Conservation (phyloP, 2,113 vertebrate genomes). For the Notothenia coriiceps region DNA sequence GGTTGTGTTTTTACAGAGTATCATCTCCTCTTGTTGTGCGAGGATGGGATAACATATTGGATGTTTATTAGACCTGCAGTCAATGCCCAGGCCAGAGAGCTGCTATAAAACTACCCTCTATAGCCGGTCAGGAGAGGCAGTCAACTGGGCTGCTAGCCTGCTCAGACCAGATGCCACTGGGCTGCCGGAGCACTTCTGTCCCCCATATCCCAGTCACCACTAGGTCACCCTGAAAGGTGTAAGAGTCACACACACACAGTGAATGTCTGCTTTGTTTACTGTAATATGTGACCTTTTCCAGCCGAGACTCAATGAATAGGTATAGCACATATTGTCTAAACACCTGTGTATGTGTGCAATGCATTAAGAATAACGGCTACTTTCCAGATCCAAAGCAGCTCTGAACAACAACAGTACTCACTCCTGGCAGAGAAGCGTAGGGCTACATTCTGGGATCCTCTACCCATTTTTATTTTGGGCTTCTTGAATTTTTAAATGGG, state of each 20-base stretch:
- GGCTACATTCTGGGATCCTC: conserved; percentile 37
- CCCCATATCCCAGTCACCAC: conserved; percentile 59
- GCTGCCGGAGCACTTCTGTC: conserved; percentile 54
- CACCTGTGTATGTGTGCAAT: conserved; percentile 22
- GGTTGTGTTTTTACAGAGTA: conserved; percentile 81
- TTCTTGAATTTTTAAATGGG: conserved; percentile 78
- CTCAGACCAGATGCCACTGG: conserved; percentile 79
- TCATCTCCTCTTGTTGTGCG: conserved; percentile 71
- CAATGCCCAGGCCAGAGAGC: conserved; percentile 73
- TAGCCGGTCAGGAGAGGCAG: conserved; percentile 67
- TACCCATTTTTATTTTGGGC: conserved; percentile 67
- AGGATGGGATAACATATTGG: conserved; percentile 77
- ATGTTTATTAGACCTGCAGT: conserved; percentile 80
- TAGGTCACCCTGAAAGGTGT: conserved; percentile 61
- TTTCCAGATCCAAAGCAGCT: conserved; percentile 22
- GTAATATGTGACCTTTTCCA: conserved; percentile 40
- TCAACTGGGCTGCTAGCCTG: conserved; percentile 67
- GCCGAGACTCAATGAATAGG: conserved; percentile 12
- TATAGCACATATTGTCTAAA: conserved; percentile 18
- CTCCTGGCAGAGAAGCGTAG: conserved; percentile 19
- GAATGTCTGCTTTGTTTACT: conserved; percentile 50
- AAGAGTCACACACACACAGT: conserved; percentile 46
- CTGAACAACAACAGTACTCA: conserved; percentile 3
- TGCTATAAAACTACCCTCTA: conserved; percentile 76
- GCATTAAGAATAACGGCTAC: conserved; percentile 20